Evolutionary conservation across 2,888 invertebrate species (phyloP), one percentile per base, ranked within the genome.

Genomic region (Tiliacea citrago): DNA sequence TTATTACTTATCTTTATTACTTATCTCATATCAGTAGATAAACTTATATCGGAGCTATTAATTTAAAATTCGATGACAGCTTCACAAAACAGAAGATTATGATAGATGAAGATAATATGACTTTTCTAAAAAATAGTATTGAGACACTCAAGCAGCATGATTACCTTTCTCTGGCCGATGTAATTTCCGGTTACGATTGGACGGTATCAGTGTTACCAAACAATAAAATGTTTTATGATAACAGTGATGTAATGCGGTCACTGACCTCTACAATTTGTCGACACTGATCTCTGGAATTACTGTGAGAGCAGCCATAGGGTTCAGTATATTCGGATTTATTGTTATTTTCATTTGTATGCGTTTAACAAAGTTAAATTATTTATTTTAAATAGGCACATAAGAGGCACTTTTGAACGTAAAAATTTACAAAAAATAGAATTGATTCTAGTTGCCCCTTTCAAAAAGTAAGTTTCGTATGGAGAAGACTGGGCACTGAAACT

Each of bases 81-180:
- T 60, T 55, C 16, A 61, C 10, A 45, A 66, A 74, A 58, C 18
- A 29, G 18, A 60, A n/a, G 35, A n/a, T 57, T n/a, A n/a, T n/a
- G n/a, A n/a, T n/a, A n/a, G n/a, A n/a, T n/a, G n/a, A n/a, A 35
- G 62, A 71, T 49, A n/a, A 45, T 47, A 75, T 35, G 35, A 57
- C 39, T 60, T 70, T 69, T 76, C 58, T 63, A 73, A 12, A 67
- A 75, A 47, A 81, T 73, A 53, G 47, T 60, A 35, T 75, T 73
- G 69, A 73, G 69, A 74, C 65, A 76, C 57, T 63, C 39, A 55
- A 77, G 16, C 24, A 67, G 21, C 49, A 60, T 49, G 72, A 81
- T 80, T 75, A 70, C 86, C 87, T 87, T 86, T 85, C 87, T 82
- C 69, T 51, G 29, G n/a, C 57, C 62, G 47, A 77, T 66, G 69